Evolutionary conservation across 1,140 invertebrate species (phyloP).

Genomic region (Bacillus rossius): DNA sequence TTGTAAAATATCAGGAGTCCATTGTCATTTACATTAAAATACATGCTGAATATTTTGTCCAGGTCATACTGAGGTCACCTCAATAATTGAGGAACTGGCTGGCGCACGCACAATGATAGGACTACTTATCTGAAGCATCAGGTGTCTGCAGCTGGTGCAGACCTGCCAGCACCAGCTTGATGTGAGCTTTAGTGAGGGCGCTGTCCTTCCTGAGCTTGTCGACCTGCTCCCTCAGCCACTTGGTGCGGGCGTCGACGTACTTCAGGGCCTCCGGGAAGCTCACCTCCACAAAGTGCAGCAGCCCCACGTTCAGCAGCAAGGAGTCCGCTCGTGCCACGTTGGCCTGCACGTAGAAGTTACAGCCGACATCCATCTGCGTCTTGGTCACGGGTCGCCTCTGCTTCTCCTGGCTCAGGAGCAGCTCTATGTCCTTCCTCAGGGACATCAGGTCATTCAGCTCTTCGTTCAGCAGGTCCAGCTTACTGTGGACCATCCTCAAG

Average conservation of each 20-base stretch:
- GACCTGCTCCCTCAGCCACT: constrained; percentile 55
- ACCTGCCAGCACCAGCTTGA: constrained; percentile 67
- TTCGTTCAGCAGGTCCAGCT: constrained; percentile 54
- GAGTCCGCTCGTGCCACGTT: constrained; percentile 58
- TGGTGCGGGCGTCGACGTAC: constrained; percentile 63
- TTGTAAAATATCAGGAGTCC: too few relatives aligned
- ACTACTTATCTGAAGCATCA: too few relatives aligned
- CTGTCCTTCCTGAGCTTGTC: constrained; percentile 57
- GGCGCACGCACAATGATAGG: too few relatives aligned
- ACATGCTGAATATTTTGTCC: too few relatives aligned
- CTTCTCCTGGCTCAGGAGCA: too few relatives aligned
- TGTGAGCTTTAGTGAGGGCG: constrained; percentile 66
- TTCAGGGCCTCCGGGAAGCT: constrained; percentile 59
- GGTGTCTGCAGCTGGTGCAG: constrained; percentile 50
- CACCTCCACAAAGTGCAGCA: constrained; percentile 70
- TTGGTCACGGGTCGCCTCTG: constrained; percentile 48
- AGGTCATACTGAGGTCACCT: too few relatives aligned
- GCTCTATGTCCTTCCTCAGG: constrained; percentile 55
- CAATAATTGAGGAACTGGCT: too few relatives aligned
- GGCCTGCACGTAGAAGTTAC: constrained; percentile 69
- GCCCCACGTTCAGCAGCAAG: constrained; percentile 68
- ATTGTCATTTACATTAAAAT: too few relatives aligned
- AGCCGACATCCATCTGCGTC: constrained; percentile 72
- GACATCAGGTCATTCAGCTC: constrained; percentile 70
- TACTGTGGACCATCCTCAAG: constrained; percentile 50